These are phyloP conservation scores for Diabrotica balteata DNA, from an alignment of 2,888 invertebrate species.

Conservation along the genomic window DNA sequence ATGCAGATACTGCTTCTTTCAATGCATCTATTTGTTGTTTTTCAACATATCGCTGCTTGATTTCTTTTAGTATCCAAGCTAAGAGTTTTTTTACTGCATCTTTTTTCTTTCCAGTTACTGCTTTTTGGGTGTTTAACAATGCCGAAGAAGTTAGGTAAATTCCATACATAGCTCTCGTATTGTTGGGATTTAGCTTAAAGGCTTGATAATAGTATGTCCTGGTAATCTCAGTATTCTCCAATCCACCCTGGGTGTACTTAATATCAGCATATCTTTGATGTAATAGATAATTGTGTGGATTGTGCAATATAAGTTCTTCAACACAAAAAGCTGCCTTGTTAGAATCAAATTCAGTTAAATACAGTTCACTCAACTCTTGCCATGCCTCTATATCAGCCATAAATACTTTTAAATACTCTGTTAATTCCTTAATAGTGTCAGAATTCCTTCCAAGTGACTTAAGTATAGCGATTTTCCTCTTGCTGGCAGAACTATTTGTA, in stretches of 20 bases:
- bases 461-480: constrained; percentile 89
- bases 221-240: constrained; percentile 91
- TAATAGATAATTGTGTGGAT: constrained; percentile 93
- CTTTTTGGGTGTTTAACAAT: constrained; percentile 44
- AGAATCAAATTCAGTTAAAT: constrained; percentile 88
- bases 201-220: constrained; percentile 93
- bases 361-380: constrained; percentile 94
- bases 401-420: constrained; percentile 91
- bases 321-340: constrained; percentile 93
- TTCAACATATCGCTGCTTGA: constrained; percentile 65
- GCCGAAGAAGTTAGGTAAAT: constrained; percentile 69
- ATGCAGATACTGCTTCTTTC: constrained; percentile 61
- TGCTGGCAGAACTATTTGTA: constrained; percentile 90
- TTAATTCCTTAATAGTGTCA: constrained; percentile 92
- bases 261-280: constrained; percentile 94
- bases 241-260: constrained; percentile 87
- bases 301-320: constrained; percentile 93
- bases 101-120: constrained; percentile 70
- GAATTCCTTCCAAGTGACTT: constrained; percentile 83
- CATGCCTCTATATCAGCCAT: constrained; percentile 98
- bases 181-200: constrained; percentile 85
- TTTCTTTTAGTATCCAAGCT: constrained; percentile 75
- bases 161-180: constrained; percentile 91
- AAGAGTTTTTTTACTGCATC: constrained; percentile 72
- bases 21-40: constrained; percentile 58